Percentiles rank a stretch among this genome's conserved stretches.
Evolutionary conservation across 2,797 vertebrate genomes (phyloP).

Genomic region (Acropternis orthonyx): DNA sequence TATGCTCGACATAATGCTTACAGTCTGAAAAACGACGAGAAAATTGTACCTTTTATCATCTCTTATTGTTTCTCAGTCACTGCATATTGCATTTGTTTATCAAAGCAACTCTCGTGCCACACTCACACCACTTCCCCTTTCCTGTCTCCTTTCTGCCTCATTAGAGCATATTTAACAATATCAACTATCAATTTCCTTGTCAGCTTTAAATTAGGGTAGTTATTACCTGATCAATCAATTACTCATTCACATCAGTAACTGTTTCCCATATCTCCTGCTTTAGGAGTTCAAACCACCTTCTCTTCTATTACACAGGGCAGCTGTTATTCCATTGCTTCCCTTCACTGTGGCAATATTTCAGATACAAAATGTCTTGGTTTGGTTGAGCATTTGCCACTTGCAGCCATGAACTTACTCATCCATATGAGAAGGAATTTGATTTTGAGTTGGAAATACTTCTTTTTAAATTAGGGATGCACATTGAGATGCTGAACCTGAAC

Average conservation of each 20-base stretch:
- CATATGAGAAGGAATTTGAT: background rate
- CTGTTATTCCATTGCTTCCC: background rate
- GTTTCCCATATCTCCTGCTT: slow-evolving; percentile 36
- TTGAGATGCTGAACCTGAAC: background rate
- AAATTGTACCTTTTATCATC: slow-evolving; percentile 57
- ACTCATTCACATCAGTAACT: slow-evolving; percentile 52
- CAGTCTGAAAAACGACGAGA: slow-evolving; percentile 4
- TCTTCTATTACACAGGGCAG: slow-evolving; percentile 1
- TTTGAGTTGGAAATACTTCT: background rate
- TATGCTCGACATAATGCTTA: slow-evolving; percentile 6
- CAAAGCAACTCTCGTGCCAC: background rate
- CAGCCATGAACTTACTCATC: background rate
- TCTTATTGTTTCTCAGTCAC: slow-evolving; percentile 38
- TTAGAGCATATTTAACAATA: slow-evolving; percentile 57
- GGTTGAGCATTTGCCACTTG: background rate
- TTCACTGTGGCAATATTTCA: rapidly evolving
- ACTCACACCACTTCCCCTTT: background rate
- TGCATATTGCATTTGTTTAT: slow-evolving; percentile 41
- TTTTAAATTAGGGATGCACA: background rate
- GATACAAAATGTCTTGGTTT: rapidly evolving
- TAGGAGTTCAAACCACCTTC: background rate
- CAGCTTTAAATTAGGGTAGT: slow-evolving; percentile 59
- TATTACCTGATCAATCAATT: slow-evolving; percentile 68
- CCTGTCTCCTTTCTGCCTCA: slow-evolving; percentile 11
- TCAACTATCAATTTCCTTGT: slow-evolving; percentile 54